Evolutionary conservation across 53 echinoderm and acorn worm genomes (phyloP).

Genomic region (Stichopus horrens): DNA sequence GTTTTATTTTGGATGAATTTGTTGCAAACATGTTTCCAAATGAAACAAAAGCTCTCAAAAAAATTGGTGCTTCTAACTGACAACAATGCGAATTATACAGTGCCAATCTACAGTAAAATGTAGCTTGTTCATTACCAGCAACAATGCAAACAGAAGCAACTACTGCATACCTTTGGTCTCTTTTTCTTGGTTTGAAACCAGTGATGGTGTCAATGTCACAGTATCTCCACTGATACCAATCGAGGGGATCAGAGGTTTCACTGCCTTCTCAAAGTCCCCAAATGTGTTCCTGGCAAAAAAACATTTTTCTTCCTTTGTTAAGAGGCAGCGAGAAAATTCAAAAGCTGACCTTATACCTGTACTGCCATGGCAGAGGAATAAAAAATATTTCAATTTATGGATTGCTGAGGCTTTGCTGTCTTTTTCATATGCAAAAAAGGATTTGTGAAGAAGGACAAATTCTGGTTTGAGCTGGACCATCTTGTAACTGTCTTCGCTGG

Average conservation of each 20-base stretch:
- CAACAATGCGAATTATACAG: no score
- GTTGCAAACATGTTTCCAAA: no score
- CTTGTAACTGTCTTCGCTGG: not conserved
- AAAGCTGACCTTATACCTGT: not conserved
- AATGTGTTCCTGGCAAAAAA: not conserved
- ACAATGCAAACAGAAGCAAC: no score
- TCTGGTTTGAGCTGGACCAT: not conserved
- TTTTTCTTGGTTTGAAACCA: not conserved
- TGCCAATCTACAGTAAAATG: no score
- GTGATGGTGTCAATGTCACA: not conserved
- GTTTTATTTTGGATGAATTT: no score
- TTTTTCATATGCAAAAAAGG: conserved; percentile 6
- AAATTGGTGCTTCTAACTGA: no score
- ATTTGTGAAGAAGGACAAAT: not conserved
- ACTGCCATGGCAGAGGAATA: not conserved
- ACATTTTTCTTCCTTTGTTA: not conserved
- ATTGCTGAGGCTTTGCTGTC: not conserved
- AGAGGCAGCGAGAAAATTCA: not conserved
- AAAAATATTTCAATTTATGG: conserved; percentile 27
- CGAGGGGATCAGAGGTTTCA: not conserved
- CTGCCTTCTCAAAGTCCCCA: not conserved
- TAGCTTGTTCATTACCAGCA: no score
- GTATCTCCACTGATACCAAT: not conserved
- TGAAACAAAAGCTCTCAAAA: no score
- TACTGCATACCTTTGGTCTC: no score